phyloP scores from a whole-genome alignment of 2,888 invertebrate species.

The Amiota mariae region DNA sequence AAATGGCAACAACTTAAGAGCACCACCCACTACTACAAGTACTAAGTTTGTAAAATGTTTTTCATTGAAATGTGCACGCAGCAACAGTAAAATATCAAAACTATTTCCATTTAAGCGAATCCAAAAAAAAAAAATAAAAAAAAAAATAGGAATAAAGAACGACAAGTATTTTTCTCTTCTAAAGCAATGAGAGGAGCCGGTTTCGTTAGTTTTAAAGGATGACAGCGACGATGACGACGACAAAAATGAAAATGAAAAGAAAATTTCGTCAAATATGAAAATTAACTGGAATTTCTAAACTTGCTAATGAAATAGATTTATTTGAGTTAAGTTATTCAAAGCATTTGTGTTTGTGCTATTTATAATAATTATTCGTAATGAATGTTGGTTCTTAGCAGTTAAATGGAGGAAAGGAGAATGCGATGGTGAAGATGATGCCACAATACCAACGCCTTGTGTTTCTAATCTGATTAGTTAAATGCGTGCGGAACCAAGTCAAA shows the following conservation, averaged over 20 bases:
- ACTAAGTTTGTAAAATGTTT: too few species aligned
- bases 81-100: neutral
- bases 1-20: too few species aligned
- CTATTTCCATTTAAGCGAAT: neutral
- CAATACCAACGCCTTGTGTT: neutral
- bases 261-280: conserved; percentile 15
- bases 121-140: too few species aligned
- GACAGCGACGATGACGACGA: neutral
- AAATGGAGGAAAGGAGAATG: too few species aligned
- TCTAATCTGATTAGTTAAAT: neutral
- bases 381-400: too few species aligned
- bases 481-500: neutral
- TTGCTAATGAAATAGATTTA: conserved; percentile 28
- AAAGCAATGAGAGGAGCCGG: too few species aligned
- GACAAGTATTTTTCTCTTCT: too few species aligned
- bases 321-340: conserved; percentile 20
- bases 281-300: conserved; percentile 23
- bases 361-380: neutral
- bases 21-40: too few species aligned
- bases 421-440: neutral
- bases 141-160: too few species aligned
- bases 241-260: neutral
- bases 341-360: neutral
- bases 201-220: too few species aligned
- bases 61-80: neutral